A percentile compares a stretch with the other conserved stretches of the same genome.
Evolutionary conservation across 2,888 invertebrate species (phyloP).

Genomic region (Sympetrum striolatum): DNA sequence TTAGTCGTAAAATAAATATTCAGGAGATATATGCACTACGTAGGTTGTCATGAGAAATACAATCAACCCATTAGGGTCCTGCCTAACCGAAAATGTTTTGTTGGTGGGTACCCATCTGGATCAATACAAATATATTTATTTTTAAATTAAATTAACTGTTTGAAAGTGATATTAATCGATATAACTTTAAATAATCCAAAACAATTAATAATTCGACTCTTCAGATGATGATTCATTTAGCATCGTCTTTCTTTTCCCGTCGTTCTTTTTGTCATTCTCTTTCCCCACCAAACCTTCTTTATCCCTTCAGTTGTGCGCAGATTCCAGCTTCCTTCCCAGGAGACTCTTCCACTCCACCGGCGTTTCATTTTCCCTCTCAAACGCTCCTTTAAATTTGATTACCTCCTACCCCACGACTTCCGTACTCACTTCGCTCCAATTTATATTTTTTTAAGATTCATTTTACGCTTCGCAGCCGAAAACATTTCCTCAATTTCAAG

Average conservation of each 20-base stretch:
- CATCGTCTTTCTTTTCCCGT: neutral
- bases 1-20: too few relatives aligned
- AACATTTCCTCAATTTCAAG: conserved; percentile 17
- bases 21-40: too few relatives aligned
- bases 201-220: too few relatives aligned
- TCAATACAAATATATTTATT: too few relatives aligned
- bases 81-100: too few relatives aligned
- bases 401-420: conserved; percentile 9
- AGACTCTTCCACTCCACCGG: conserved; percentile 35
- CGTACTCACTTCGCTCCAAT: conserved; percentile 28
- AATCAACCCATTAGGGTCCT: too few relatives aligned
- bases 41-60: too few relatives aligned
- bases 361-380: conserved; percentile 41
- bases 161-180: too few relatives aligned
- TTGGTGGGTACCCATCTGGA: too few relatives aligned
- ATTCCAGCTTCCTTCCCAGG: neutral
- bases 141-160: too few relatives aligned
- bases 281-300: neutral
- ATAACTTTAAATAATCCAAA: too few relatives aligned
- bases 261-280: neutral
- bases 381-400: conserved; percentile 21
- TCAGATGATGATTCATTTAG: neutral
- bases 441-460: conserved; percentile 36
- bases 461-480: conserved; percentile 28
- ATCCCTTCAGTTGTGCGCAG: neutral